These are phyloP conservation scores for Kradibia gibbosae DNA, from an alignment of 1,140 invertebrate species.

Conservation along the genomic window DNA sequence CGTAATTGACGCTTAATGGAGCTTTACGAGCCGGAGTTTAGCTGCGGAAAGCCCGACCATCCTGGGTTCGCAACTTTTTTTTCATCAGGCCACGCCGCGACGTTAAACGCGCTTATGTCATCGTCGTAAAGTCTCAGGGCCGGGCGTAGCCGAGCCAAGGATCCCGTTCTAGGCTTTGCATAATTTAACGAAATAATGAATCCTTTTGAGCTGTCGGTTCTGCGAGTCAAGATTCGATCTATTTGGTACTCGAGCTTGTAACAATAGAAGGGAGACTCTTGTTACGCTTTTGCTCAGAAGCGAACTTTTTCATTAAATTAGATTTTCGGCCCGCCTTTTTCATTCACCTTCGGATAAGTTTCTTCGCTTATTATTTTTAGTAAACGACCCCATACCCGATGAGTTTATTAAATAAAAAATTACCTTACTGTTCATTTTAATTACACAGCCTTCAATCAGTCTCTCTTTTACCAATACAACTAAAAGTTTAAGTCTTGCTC, in stretches of 20 bases:
- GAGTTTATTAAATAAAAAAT: not conserved
- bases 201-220: too few relatives aligned
- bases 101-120: conserved; percentile 15
- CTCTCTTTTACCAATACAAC: too few relatives aligned
- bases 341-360: too few relatives aligned
- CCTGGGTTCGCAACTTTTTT: not conserved
- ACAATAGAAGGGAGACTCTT: not conserved
- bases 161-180: not conserved
- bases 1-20: conserved; percentile 40
- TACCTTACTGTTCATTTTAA: not conserved
- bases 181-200: conserved; percentile 27
- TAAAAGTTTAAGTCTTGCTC: too few relatives aligned
- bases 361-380: too few relatives aligned
- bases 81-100: not conserved
- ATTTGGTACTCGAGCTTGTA: not conserved
- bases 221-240: too few relatives aligned
- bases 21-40: not conserved
- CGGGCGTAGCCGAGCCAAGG: not conserved
- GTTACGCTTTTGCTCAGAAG: too few relatives aligned
- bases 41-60: not conserved
- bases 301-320: too few relatives aligned
- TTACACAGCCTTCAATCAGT: not conserved
- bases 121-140: not conserved
- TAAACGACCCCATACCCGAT: not conserved
- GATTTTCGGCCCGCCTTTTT: too few relatives aligned